A percentile compares a stretch with the other conserved stretches of the same genome.
Evolutionary conservation across 1,140 invertebrate genomes (phyloP).

Genomic region (Chlorops oryzae): DNA sequence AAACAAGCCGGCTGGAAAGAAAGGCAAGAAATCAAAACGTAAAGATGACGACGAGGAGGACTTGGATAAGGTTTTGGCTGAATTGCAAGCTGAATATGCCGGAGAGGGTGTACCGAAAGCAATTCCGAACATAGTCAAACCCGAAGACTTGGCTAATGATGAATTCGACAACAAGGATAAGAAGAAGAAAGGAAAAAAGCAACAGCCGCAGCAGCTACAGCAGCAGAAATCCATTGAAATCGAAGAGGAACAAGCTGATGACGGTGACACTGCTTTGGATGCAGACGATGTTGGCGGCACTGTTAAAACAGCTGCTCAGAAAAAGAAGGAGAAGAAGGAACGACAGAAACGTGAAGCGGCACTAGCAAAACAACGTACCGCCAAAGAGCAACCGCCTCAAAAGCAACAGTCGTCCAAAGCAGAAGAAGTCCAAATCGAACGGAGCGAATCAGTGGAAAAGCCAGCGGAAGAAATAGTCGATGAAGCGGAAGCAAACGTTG

Average conservation of each 20-base stretch:
- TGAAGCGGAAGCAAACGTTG: conserved; percentile 44
- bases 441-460: conserved; percentile 26
- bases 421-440: conserved; percentile 26
- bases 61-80: conserved; percentile 75
- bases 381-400: conserved; percentile 52
- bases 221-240: too few relatives aligned
- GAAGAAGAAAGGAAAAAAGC: conserved; percentile 51
- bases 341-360: conserved; percentile 66
- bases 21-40: conserved; percentile 61
- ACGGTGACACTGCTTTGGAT: too few relatives aligned
- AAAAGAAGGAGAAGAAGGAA: conserved; percentile 83
- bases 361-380: conserved; percentile 47
- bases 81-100: conserved; percentile 71
- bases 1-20: conserved; percentile 58
- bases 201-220: conserved; percentile 38
- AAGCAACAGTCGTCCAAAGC: conserved; percentile 46
- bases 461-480: conserved; percentile 27
- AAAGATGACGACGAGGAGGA: conserved; percentile 75
- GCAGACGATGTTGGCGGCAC: conserved; percentile 57
- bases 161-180: conserved; percentile 49
- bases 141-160: conserved; percentile 46
- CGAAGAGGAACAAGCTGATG: conserved; percentile 50
- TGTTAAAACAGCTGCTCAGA: conserved; percentile 76
- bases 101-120: conserved; percentile 50
- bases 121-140: conserved; percentile 16